These are phyloP conservation scores for Canis aureus DNA, from an alignment of 2,113 vertebrate species.

Conservation along the genomic window DNA sequence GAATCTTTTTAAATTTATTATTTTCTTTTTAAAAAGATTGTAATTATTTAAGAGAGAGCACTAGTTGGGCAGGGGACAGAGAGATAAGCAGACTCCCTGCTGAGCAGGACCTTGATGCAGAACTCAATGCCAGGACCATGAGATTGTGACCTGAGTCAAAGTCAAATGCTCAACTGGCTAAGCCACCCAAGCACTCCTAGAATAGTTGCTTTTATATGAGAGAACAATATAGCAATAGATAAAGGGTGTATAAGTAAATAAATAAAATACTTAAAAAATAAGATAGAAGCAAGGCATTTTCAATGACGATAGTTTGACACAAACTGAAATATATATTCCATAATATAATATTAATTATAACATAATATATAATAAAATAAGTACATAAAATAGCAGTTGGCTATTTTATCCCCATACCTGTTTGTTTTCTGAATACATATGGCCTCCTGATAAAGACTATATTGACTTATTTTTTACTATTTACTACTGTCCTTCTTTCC, in stretches of 20 bases:
- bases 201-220: not conserved
- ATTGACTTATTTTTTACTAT: not conserved
- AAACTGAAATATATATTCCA: not conserved
- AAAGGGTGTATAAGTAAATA: not conserved
- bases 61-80: not conserved
- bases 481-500: not conserved
- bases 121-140: not conserved
- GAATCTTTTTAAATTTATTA: not conserved
- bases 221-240: not conserved
- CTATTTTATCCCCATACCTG: not conserved
- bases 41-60: not conserved
- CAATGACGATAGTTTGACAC: not conserved
- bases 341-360: not conserved
- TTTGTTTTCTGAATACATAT: not conserved
- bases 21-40: not conserved
- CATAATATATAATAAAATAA: not conserved
- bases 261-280: not conserved
- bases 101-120: no score
- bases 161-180: not conserved
- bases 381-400: not conserved
- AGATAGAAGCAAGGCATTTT: not conserved
- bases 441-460: not conserved
- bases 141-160: no score
- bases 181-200: not conserved
- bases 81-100: not conserved